Evolutionary conservation across 2,113 vertebrate genomes (phyloP).

Genomic region (Toxotes chatareus): DNA sequence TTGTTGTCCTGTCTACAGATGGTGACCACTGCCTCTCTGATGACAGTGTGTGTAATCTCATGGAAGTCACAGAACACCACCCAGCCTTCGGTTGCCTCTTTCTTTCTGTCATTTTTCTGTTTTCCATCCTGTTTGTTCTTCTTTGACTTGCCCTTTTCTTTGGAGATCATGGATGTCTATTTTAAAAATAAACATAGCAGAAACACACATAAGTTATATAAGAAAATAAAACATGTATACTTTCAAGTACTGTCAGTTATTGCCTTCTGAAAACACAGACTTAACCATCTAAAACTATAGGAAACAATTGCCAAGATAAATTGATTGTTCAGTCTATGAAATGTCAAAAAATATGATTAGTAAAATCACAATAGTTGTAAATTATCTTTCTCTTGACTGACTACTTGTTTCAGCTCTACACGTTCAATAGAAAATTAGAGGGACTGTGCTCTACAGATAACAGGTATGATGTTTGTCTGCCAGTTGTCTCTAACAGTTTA

Average conservation of each 20-base stretch:
- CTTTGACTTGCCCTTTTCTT: conserved; percentile 90
- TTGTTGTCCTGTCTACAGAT: conserved; percentile 96
- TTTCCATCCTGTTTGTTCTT: conserved; percentile 88
- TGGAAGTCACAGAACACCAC: conserved; percentile 92
- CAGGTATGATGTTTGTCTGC: not conserved
- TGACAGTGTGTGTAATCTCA: conserved; percentile 95
- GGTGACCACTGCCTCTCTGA: conserved; percentile 89
- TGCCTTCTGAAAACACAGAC: not conserved
- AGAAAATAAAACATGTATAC: not conserved
- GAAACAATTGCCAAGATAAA: not conserved
- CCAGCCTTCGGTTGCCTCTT: conserved; percentile 83
- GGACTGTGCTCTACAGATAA: not conserved
- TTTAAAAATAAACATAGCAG: not conserved
- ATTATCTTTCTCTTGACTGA: not conserved
- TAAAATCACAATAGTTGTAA: not conserved
- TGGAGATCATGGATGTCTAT: conserved; percentile 82
- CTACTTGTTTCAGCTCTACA: too few relatives aligned
- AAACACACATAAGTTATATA: not conserved
- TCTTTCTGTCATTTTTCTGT: conserved; percentile 86
- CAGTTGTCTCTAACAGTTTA: not conserved
- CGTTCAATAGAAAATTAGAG: not conserved
- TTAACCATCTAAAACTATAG: not conserved
- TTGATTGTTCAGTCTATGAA: too few relatives aligned
- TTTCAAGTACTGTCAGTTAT: not conserved
- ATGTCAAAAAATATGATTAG: too few relatives aligned